A percentile compares a stretch with the other conserved stretches of the same genome.
These are phyloP conservation scores for Spatula clypeata DNA, from an alignment of 2,797 vertebrate species.

Conservation along the genomic window DNA sequence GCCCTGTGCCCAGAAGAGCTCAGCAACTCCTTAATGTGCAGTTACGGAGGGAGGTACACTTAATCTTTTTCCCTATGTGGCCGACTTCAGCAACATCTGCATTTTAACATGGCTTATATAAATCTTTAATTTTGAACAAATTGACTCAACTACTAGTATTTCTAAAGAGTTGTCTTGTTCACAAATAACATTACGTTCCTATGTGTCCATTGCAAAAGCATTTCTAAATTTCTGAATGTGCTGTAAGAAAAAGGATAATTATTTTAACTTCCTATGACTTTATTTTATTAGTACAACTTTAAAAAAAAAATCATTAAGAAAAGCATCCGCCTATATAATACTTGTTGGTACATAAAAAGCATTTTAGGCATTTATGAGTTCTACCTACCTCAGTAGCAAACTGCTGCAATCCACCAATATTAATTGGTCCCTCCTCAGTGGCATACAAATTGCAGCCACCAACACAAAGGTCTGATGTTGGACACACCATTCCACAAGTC, in stretches of 20 bases:
- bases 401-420: conserved; percentile 96
- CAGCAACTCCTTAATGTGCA: neutral
- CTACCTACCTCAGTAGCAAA: conserved; percentile 93
- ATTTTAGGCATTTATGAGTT: neutral
- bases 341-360: neutral
- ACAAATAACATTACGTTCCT: conserved; percentile 34
- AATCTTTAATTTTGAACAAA: neutral
- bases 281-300: neutral
- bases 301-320: neutral
- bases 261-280: neutral
- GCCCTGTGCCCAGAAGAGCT: neutral
- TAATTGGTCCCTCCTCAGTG: conserved; percentile 95
- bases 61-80: neutral
- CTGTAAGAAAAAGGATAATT: conserved; percentile 4
- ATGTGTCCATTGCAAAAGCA: conserved; percentile 12
- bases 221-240: neutral
- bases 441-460: conserved; percentile 95
- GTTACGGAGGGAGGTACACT: neutral
- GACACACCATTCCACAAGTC: conserved; percentile 96
- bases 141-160: neutral
- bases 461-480: conserved; percentile 96
- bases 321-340: neutral
- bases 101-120: neutral
- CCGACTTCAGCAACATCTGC: neutral
- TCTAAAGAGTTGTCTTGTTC: conserved; percentile 32